Evolutionary conservation across 2,113 vertebrate species (phyloP), one percentile per base, ranked within the genome.

Genomic region (Zosterops borbonicus): DNA sequence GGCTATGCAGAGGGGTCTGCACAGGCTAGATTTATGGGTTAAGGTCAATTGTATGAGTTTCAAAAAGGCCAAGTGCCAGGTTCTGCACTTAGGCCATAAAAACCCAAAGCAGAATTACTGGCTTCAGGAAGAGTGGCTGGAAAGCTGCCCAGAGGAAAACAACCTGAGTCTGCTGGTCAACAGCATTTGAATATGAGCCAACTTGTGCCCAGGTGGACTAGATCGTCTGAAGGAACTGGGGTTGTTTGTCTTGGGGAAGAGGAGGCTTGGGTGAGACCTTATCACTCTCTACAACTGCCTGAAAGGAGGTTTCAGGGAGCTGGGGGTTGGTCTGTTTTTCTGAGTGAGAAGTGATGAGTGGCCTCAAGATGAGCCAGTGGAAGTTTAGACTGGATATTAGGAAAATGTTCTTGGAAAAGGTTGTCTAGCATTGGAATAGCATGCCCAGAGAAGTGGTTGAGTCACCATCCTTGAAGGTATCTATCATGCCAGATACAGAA

Each of bases 151-250:
- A 2, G 5, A 0, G 0, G 37, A 47, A 47, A 80, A 85, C 1
- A 5, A 37, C 16, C 9, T 9, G 18, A 7, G 8, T 8, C 6
- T 53, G 3, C 9, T 47, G 25, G 5, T 53, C 0, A 0, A 53
- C 12, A 44, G 20, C 12, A 2, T 10, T 4, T 59, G 27, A 81
- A 70, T 3, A 23, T 16, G 16, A 76, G 9, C 19, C 5, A 4
- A 0, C 5, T 15, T 70, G 9, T 62, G 19, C 20, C 19, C 39
- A 47, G 14, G 10, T 46, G 10, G 18, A 31, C 39, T 28, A 53
- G 20, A 24, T 8, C 1, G 0, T 9, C 31, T 53, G 21, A 44
- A 16, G 12, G 16, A 62, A 8, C 10, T 62, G 67, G 5, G 6
- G 2, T 4, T 31, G 5, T 53, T 62, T 52, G 52, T 5, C 5